Base-by-base conservation (phyloP, 2,888 invertebrate species). In the Sialis lutaria region DNA sequence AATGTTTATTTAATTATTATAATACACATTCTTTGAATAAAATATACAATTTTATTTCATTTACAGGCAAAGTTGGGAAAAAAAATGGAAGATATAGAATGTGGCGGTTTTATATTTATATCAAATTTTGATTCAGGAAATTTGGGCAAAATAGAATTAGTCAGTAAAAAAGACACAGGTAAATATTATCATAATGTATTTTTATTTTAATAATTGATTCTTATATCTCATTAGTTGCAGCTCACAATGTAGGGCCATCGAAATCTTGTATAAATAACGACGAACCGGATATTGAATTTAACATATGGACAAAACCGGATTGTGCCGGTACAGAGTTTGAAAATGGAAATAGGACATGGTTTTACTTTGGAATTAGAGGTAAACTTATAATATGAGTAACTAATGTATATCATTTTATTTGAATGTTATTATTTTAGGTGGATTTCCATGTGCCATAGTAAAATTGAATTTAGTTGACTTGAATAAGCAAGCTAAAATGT, bases 121-220 rank as follows among this genome's bases (percentile, higher is more conserved):
- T 84, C 88, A 56, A 82, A 85, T 64, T 90, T 91, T 70, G 91
- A 91, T 66, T 91, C 90, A 40, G 90, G 88, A 49, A 92, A 92
- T 69, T 73, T 91, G 56, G 81, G 82, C 47, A 77, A 74, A 67
- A 89, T 89, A 46, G 88, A 89, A 63, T 73, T 77, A 58, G 79
- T 82, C 48, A 69, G 74, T 42, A 69, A 68, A 60, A 70, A 70
- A 60, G 68, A 72, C 54, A 72, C 72, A 55, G 70, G 75, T 75
- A 63, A 69, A 67, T 60, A 33, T 45, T 48, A 37, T 35, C 9
- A 40, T 9, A 40, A 40, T 22, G 22, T 22, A 22, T 22, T 22
- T 22, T 22, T 2, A 40, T 10, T 10, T n/a, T 10, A 10, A 40
- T 10, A 10, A 10, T 40, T 13, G 41, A 40, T 10, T 40, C 13